Percentiles rank a stretch among this genome's conserved stretches.
phyloP scores from a whole-genome alignment of 2,113 vertebrate species.

The Bambusicola thoracicus region DNA sequence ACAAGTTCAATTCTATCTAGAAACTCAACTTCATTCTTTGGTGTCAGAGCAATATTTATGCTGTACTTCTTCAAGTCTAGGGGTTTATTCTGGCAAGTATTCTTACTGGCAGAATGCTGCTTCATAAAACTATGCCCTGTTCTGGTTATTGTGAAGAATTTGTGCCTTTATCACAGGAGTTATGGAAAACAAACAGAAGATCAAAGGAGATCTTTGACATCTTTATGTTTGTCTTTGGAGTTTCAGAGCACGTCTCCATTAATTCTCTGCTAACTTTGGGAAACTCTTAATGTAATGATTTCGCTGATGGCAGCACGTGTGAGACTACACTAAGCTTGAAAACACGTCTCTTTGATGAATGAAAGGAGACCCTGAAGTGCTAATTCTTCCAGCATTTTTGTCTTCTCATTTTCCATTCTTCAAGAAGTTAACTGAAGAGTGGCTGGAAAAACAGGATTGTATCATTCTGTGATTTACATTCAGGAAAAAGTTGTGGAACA shows the following conservation, averaged over 20 bases:
- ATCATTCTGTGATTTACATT: neutral
- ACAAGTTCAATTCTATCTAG: neutral
- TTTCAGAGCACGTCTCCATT: neutral
- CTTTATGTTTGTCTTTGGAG: constrained; percentile 16
- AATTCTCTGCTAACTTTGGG: constrained; percentile 36
- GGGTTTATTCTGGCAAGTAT: neutral
- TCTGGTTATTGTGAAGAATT: neutral
- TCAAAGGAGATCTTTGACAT: constrained; percentile 21
- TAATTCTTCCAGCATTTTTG: constrained; percentile 39
- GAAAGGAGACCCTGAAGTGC: constrained; percentile 42
- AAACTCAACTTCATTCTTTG: neutral
- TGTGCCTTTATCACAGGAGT: neutral
- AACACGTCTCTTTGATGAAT: constrained; percentile 49
- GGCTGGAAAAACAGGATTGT: neutral
- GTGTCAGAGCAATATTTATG: neutral
- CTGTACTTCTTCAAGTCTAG: neutral
- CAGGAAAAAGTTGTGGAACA: neutral
- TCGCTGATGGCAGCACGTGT: constrained; percentile 47
- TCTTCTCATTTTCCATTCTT: constrained; percentile 9
- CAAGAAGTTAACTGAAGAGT: neutral
- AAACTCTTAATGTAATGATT: constrained; percentile 32
- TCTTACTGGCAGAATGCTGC: neutral
- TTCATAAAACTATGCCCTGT: neutral
- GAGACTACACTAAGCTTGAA: constrained; percentile 40
- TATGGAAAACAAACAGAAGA: constrained; percentile 31